A percentile compares a stretch with the other conserved stretches of the same genome.
Evolutionary conservation across 2,797 vertebrate species (phyloP).

Genomic region (Phaenicophaeus curvirostris): DNA sequence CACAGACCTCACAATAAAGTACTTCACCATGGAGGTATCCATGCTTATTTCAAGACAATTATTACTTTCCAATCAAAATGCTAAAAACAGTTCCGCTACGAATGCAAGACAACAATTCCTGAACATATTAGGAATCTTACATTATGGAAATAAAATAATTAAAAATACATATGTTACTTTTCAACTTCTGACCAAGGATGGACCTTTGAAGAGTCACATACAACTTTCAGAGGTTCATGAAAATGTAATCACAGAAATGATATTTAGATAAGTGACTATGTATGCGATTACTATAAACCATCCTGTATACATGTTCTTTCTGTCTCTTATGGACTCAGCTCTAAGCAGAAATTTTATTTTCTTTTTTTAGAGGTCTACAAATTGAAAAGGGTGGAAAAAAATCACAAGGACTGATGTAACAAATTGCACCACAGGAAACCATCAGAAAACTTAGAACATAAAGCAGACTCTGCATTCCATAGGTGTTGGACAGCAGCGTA

Average conservation of each 20-base stretch:
- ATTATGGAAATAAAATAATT: neutral
- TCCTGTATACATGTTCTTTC: neutral
- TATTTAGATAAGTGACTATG: neutral
- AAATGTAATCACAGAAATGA: neutral
- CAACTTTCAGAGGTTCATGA: neutral
- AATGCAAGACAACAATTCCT: neutral
- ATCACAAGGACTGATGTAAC: neutral
- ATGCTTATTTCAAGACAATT: neutral
- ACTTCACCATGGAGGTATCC: neutral
- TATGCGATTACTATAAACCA: neutral
- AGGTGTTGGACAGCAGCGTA: neutral
- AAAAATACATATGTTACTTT: fast-evolving
- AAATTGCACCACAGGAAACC: neutral
- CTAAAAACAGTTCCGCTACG: neutral
- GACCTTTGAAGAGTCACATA: neutral
- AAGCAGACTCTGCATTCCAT: neutral
- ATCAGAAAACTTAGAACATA: neutral
- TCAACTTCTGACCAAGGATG: neutral
- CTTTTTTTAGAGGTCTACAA: neutral
- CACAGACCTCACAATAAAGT: neutral
- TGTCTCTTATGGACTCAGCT: neutral
- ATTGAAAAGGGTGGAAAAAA: neutral
- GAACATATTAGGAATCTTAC: neutral
- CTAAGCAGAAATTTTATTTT: neutral
- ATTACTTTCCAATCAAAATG: neutral